Conservation (phyloP, 2,888 invertebrate genomes). For the Amphimallon solstitiale region DNA sequence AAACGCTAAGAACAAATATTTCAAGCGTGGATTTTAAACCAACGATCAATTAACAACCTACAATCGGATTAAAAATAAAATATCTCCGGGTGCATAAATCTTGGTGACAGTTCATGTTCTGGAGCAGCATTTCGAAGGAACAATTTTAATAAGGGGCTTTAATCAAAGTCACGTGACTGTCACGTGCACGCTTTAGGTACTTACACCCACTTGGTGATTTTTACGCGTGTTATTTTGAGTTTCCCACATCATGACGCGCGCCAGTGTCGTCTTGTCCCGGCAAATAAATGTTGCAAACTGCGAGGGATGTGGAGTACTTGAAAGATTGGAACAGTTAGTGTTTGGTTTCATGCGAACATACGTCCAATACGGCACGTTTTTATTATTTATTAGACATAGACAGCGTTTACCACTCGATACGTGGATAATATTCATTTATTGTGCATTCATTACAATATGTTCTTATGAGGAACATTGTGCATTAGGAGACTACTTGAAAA, state of each 20-base stretch:
- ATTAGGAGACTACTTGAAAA: constrained; percentile 25
- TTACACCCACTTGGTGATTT: constrained; percentile 50
- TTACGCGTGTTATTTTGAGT: constrained; percentile 46
- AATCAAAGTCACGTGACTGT: constrained; percentile 51
- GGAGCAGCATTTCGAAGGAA: constrained; percentile 38
- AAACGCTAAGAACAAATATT: too few species aligned
- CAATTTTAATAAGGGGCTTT: constrained; percentile 51
- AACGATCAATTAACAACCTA: constrained; percentile 1
- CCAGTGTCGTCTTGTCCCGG: constrained; percentile 13
- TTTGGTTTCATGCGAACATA: constrained; percentile 38
- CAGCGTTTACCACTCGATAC: constrained; percentile 28
- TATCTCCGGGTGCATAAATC: constrained; percentile 32
- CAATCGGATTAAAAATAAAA: constrained; percentile 22
- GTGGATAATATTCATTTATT: constrained; percentile 23
- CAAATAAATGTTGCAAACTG: constrained; percentile 38
- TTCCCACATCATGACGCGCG: constrained; percentile 41
- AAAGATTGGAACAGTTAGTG: constrained; percentile 33
- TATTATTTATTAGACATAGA: constrained; percentile 26
- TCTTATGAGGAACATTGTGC: neutral
- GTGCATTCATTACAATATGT: constrained; percentile 25
- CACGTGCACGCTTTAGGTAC: constrained; percentile 50
- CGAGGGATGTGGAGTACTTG: constrained; percentile 28
- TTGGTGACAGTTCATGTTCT: constrained; percentile 32
- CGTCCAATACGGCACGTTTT: constrained; percentile 9
- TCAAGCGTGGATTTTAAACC: too few species aligned